These are phyloP conservation scores for Leptoteleia sp. DNA, from an alignment of 1,140 invertebrate genomes.

Conservation along the genomic window DNA sequence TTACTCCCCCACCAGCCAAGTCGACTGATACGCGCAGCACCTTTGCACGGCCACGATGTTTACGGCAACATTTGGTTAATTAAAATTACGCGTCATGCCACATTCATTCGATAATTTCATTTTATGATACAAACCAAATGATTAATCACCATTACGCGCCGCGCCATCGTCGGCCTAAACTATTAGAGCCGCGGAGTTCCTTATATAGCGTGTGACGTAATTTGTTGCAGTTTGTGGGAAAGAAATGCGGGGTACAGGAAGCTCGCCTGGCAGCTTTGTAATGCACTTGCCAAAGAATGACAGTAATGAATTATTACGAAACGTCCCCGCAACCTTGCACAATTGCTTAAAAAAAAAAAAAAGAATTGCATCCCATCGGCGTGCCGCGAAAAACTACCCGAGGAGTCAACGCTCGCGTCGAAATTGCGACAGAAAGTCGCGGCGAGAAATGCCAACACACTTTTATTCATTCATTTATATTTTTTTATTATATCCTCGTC, in stretches of 20 bases:
- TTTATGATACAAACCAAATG: no score
- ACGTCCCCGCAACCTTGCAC: constrained; percentile 38
- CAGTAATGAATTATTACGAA: constrained; percentile 58
- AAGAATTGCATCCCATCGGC: constrained; percentile 21
- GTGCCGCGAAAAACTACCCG: background rate
- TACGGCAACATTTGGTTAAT: no score
- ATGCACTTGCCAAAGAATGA: constrained; percentile 55
- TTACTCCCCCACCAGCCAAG: no score
- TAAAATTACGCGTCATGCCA: no score
- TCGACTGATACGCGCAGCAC: no score
- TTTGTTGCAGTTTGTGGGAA: constrained; percentile 62
- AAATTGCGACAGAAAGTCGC: no score
- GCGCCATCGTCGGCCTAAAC: constrained; percentile 34
- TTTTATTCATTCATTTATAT: no score
- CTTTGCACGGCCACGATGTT: no score
- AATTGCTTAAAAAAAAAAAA: constrained; percentile 55
- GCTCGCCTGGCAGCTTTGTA: constrained; percentile 47
- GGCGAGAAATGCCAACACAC: no score
- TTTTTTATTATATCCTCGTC: no score
- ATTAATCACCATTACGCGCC: constrained; percentile 36
- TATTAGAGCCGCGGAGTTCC: constrained; percentile 42
- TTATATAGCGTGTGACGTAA: constrained; percentile 53
- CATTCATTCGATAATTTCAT: no score
- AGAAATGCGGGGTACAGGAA: constrained; percentile 63
- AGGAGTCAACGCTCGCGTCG: background rate